These are phyloP conservation scores for Carpatolechia fugitivella DNA, from an alignment of 2,888 invertebrate species.

Conservation along the genomic window DNA sequence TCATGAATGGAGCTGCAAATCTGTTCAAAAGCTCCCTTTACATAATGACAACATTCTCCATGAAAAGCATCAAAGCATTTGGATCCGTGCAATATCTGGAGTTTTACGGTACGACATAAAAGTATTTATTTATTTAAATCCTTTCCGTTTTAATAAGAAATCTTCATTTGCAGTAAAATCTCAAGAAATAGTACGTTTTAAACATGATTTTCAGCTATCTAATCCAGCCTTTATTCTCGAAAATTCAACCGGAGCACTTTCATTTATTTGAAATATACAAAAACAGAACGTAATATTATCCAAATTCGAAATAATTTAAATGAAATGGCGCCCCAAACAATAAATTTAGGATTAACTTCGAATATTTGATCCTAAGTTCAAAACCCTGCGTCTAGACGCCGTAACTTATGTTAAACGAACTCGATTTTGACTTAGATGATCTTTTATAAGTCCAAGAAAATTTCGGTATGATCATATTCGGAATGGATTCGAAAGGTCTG, in stretches of 20 bases:
- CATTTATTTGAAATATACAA: no score
- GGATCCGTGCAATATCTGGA: not conserved
- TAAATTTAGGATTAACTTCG: not conserved
- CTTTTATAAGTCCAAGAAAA: not conserved
- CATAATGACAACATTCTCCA: not conserved
- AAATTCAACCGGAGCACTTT: no score
- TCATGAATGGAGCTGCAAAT: slow-evolving; percentile 1
- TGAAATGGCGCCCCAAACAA: not conserved
- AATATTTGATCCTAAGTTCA: not conserved
- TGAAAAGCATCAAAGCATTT: not conserved
- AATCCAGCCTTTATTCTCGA: no score
- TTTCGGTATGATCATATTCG: not conserved
- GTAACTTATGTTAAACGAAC: slow-evolving; percentile 18
- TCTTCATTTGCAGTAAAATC: no score
- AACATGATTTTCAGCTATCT: no score
- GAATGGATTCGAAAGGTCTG: not conserved
- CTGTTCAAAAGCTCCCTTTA: not conserved
- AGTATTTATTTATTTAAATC: not conserved
- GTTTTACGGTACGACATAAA: not conserved
- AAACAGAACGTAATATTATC: no score
- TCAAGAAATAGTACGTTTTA: no score
- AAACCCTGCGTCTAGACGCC: slow-evolving; percentile 17
- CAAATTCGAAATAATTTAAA: no score
- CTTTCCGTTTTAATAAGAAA: no score
- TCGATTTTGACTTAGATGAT: not conserved